These are phyloP conservation scores for Phyllotreta cruciferae DNA, from an alignment of 2,888 invertebrate species.

Conservation along the genomic window DNA sequence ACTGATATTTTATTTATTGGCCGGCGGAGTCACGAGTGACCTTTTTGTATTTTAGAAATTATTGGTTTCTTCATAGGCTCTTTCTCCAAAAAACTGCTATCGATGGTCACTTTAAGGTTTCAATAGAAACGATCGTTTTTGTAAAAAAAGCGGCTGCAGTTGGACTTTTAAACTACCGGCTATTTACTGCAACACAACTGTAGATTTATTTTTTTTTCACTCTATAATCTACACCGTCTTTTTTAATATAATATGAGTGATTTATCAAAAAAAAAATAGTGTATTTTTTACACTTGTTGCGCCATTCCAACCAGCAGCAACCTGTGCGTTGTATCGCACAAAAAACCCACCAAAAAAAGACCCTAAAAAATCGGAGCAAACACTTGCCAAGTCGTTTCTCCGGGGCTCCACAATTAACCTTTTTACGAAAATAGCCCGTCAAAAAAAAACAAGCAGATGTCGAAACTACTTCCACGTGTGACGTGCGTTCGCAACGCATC, in stretches of 20 bases:
- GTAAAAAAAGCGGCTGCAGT: constrained; percentile 5
- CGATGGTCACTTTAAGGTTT: constrained; percentile 39
- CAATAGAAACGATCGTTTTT: constrained; percentile 26
- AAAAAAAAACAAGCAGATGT: constrained; percentile 34
- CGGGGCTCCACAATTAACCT: constrained; percentile 30
- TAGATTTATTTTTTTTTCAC: constrained; percentile 8
- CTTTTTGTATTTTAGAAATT: constrained; percentile 48
- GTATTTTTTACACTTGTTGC: constrained; percentile 24
- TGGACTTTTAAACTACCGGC: constrained; percentile 2
- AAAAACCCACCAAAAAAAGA: constrained; percentile 26
- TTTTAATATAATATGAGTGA: too few species aligned
- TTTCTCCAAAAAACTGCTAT: constrained; percentile 38
- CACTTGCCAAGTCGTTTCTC: constrained; percentile 24
- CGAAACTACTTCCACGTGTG: constrained; percentile 39
- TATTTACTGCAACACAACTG: constrained; percentile 1
- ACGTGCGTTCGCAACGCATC: constrained; percentile 17
- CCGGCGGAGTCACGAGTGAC: constrained; percentile 48
- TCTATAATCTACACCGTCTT: too few species aligned
- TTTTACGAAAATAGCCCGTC: constrained; percentile 32
- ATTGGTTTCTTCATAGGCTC: constrained; percentile 43
- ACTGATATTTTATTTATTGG: constrained; percentile 61
- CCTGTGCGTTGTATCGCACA: constrained; percentile 11
- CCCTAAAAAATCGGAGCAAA: constrained; percentile 28
- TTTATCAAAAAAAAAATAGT: not conserved
- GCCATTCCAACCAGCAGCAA: constrained; percentile 15